Evolutionary conservation across 2,888 invertebrate genomes (phyloP).

Genomic region (Noctua fimbriata): DNA sequence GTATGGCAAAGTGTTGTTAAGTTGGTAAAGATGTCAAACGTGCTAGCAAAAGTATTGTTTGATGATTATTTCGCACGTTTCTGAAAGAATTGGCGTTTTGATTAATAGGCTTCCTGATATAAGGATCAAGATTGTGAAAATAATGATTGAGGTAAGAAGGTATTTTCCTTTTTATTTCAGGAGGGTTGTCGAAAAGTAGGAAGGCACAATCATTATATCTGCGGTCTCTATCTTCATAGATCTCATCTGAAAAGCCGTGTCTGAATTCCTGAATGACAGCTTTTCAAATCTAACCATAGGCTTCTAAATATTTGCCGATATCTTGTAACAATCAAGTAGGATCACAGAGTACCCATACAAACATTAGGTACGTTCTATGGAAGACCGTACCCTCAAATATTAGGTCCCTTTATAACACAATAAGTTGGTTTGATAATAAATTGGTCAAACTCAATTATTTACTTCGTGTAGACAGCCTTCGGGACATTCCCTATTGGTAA

Average conservation of each 20-base stretch:
- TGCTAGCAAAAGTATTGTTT: conserved; percentile 28
- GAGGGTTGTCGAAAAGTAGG: background rate
- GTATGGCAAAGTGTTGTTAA: background rate
- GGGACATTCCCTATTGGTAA: conserved; percentile 5
- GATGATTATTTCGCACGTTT: conserved; percentile 45
- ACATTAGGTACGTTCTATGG: no score
- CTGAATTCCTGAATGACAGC: background rate
- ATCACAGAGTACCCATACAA: background rate
- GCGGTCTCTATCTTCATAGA: background rate
- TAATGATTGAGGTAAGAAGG: background rate
- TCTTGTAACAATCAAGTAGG: no score
- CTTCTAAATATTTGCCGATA: no score
- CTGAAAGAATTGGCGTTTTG: conserved; percentile 14
- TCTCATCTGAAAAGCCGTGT: background rate
- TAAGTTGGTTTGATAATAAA: background rate
- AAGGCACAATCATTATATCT: background rate
- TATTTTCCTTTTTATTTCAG: background rate
- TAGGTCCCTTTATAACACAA: background rate
- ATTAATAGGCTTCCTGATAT: background rate
- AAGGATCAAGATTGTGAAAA: conserved; percentile 2
- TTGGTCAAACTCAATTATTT: background rate
- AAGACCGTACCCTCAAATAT: background rate
- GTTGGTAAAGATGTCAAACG: conserved; percentile 28
- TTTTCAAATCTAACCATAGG: background rate
- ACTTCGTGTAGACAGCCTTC: conserved; percentile 3